Evolutionary conservation across 2,888 invertebrate genomes (phyloP).

Genomic region (Amphimallon solstitiale): DNA sequence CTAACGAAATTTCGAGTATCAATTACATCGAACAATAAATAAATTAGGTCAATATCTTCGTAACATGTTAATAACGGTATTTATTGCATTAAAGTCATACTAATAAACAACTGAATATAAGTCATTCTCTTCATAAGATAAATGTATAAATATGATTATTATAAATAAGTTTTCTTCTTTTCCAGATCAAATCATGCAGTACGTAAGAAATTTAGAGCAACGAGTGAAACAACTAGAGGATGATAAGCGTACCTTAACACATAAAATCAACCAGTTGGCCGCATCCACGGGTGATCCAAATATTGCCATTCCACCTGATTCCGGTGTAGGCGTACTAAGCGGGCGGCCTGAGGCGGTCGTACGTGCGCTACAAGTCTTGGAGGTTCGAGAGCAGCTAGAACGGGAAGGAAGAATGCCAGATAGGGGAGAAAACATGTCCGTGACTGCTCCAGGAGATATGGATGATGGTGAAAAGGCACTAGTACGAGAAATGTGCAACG

Average conservation of each 20-base stretch:
- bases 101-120: no score
- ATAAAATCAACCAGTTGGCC: constrained; percentile 64
- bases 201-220: constrained; percentile 89
- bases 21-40: no score
- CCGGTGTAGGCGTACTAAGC: constrained; percentile 63
- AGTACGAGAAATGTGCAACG: constrained; percentile 95
- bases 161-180: constrained; percentile 39
- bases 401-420: constrained; percentile 68
- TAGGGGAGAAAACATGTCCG: constrained; percentile 53
- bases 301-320: constrained; percentile 56
- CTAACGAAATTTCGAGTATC: no score
- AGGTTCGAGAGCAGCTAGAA: constrained; percentile 89
- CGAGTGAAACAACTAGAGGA: constrained; percentile 86
- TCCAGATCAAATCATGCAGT: constrained; percentile 88
- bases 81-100: no score
- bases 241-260: constrained; percentile 73
- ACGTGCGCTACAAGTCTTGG: constrained; percentile 90
- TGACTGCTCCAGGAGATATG: constrained; percentile 69
- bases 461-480: constrained; percentile 92
- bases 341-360: constrained; percentile 92
- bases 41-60: no score
- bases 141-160: no score
- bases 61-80: no score
- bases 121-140: no score
- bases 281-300: constrained; percentile 62